phyloP scores from a whole-genome alignment of 1,140 invertebrate species.

The Hypothenemus hampei region DNA sequence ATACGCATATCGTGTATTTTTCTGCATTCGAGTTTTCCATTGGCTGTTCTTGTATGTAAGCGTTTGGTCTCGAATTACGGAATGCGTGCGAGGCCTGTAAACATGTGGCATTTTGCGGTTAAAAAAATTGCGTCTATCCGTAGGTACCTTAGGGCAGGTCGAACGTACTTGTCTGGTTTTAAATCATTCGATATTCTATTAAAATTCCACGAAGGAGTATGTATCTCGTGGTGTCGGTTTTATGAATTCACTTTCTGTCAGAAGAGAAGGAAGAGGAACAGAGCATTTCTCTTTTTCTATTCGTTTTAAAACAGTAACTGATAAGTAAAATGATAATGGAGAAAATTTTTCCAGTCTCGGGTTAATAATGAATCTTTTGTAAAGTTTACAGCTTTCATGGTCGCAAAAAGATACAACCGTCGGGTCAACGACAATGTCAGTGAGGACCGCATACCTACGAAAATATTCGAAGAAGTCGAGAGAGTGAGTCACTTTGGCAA shows the following conservation, averaged over 20 bases:
- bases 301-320: too few species aligned
- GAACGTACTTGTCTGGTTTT: slow-evolving; percentile 9
- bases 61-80: slow-evolving; percentile 7
- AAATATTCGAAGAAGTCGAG: not conserved
- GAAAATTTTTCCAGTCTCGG: too few species aligned
- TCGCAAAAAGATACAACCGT: too few species aligned
- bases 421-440: not conserved
- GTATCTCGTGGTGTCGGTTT: too few species aligned
- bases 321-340: too few species aligned
- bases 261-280: too few species aligned
- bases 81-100: not conserved
- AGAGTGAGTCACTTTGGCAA: not conserved
- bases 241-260: too few species aligned
- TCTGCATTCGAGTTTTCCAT: slow-evolving; percentile 1
- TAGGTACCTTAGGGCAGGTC: slow-evolving; percentile 8
- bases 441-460: not conserved
- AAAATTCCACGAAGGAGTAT: slow-evolving; percentile 7
- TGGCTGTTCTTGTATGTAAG: slow-evolving; percentile 1
- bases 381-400: too few species aligned
- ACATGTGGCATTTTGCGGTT: slow-evolving; percentile 12
- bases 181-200: slow-evolving; percentile 18
- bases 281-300: too few species aligned
- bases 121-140: slow-evolving; percentile 7
- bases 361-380: too few species aligned
- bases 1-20: too few species aligned